These are phyloP conservation scores for Holcopasites calliopsidis DNA, from an alignment of 1,140 invertebrate species.

Conservation along the genomic window DNA sequence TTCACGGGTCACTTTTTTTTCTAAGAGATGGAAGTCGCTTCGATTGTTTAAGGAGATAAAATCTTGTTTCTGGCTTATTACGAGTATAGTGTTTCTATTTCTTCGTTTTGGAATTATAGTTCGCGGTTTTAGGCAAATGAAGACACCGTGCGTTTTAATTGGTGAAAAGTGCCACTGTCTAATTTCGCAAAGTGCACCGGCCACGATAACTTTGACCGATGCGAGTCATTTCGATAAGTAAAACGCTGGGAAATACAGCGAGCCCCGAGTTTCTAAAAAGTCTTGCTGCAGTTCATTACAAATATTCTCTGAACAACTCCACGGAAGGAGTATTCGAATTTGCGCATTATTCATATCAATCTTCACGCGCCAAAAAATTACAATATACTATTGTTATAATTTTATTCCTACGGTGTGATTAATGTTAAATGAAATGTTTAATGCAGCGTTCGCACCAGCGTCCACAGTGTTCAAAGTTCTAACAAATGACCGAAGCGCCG, in stretches of 20 bases:
- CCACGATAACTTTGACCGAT: constrained; percentile 36
- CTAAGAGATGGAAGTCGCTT: neutral
- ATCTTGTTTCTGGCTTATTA: too few relatives aligned
- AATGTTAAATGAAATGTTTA: too few relatives aligned
- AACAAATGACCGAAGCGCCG: too few relatives aligned
- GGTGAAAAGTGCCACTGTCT: constrained; percentile 9
- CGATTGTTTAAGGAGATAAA: neutral
- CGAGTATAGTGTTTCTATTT: too few relatives aligned
- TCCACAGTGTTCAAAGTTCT: too few relatives aligned
- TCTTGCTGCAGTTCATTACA: constrained; percentile 25
- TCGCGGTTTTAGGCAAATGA: constrained; percentile 1
- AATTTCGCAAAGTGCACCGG: constrained; percentile 27
- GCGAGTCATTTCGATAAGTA: constrained; percentile 10
- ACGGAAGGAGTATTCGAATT: too few relatives aligned
- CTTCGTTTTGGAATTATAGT: neutral
- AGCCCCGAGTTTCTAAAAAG: neutral
- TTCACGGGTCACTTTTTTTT: neutral
- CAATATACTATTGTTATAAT: too few relatives aligned
- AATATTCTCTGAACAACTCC: neutral
- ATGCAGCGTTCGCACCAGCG: too few relatives aligned
- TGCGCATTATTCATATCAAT: too few relatives aligned
- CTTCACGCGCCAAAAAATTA: too few relatives aligned
- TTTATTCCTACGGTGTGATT: too few relatives aligned
- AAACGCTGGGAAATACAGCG: neutral
- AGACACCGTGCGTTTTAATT: neutral